These are phyloP conservation scores for Leucophenga maculata DNA, from an alignment of 2,888 invertebrate genomes.

Conservation along the genomic window DNA sequence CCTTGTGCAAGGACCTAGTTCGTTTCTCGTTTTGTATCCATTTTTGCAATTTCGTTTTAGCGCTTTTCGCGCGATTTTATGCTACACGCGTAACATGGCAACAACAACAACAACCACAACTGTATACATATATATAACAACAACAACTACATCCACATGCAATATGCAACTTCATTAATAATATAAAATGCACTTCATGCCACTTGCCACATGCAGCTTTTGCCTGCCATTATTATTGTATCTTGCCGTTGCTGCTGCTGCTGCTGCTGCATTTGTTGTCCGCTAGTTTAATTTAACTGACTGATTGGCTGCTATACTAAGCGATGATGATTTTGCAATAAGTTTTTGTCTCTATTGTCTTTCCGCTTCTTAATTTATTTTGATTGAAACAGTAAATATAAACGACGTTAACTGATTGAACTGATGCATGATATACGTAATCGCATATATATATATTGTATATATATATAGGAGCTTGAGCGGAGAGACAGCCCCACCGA, in stretches of 20 bases:
- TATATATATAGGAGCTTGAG: too few species aligned
- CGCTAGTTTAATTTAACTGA: slow-evolving; percentile 4
- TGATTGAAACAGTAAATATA: too few species aligned
- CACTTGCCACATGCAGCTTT: background rate
- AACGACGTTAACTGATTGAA: too few species aligned
- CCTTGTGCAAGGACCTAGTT: too few species aligned
- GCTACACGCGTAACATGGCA: background rate
- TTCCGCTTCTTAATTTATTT: too few species aligned
- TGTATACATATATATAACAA: background rate
- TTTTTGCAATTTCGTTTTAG: background rate
- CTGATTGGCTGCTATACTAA: too few species aligned
- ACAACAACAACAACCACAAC: background rate
- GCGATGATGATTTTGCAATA: slow-evolving; percentile 1
- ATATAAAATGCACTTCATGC: too few species aligned
- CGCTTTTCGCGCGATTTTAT: background rate
- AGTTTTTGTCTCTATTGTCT: background rate
- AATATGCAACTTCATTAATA: slow-evolving; percentile 9
- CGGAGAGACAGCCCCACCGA: too few species aligned
- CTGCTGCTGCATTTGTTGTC: background rate
- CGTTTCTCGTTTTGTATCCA: background rate
- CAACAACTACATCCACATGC: slow-evolving; percentile 1
- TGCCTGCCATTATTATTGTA: too few species aligned
- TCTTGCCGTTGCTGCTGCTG: too few species aligned
- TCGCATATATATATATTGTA: too few species aligned
- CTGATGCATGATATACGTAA: too few species aligned